These are phyloP conservation scores for Benthosema pterotum DNA, from an alignment of 2,797 vertebrate species.

Conservation along the genomic window DNA sequence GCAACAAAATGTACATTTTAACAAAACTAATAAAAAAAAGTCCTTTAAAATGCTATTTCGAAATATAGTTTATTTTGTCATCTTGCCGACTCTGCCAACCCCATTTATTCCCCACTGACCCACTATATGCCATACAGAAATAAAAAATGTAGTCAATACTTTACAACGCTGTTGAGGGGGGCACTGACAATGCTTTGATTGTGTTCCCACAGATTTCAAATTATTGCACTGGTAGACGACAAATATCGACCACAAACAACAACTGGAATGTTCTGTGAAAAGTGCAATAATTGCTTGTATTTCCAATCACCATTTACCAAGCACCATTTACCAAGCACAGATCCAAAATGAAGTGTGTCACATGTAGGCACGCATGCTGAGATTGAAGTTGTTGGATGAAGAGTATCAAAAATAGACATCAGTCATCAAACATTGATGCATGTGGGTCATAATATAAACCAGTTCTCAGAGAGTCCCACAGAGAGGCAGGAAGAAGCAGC, in stretches of 20 bases:
- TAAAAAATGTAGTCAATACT: too few species aligned
- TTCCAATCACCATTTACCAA: constrained; percentile 35
- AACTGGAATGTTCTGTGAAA: background rate
- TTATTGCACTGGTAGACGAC: background rate
- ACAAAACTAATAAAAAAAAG: too few species aligned
- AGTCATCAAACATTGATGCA: constrained; percentile 49
- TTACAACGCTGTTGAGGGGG: too few species aligned
- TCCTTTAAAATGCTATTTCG: too few species aligned
- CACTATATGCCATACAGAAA: too few species aligned
- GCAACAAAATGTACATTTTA: too few species aligned
- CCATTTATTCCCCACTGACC: too few species aligned
- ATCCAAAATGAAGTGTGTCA: constrained; percentile 39
- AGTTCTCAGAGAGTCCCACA: constrained; percentile 16
- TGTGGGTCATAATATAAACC: constrained; percentile 57
- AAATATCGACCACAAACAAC: constrained; percentile 16
- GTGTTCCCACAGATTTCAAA: background rate
- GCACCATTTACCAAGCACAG: constrained; percentile 27
- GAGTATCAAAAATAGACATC: constrained; percentile 66
- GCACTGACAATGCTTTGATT: background rate
- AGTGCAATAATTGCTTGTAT: constrained; percentile 14
- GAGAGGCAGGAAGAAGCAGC: constrained; percentile 18
- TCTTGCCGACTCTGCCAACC: too few species aligned
- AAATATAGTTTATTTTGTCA: too few species aligned
- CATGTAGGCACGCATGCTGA: constrained; percentile 48
- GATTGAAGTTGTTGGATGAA: constrained; percentile 55